Evolutionary conservation across 2,113 vertebrate species (phyloP), one percentile per base, ranked within the genome.

Genomic region (Apus apus): DNA sequence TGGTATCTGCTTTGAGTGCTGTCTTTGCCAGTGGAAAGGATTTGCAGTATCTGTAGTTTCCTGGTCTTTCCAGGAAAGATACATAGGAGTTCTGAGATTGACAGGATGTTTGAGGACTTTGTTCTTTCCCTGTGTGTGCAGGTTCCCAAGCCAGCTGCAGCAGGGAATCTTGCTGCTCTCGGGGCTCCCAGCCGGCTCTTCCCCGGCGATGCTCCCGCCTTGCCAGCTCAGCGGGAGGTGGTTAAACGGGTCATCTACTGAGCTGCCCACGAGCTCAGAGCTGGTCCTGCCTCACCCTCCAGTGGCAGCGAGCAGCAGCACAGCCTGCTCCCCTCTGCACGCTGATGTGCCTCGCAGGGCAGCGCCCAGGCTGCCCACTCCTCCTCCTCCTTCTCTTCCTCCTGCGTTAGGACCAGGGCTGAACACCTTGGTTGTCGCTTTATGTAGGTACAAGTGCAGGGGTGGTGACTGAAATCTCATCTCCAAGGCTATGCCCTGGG

Each of bases 241-340:
- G 20, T 65, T 25, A 54, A 68, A 73, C 2, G 0, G 6, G 16
- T 46, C 73, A 19, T 34, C 15, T 12, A 7, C 30, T 38, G 1
- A 19, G 26, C 16, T 1, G 48, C 34, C 13, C 50, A 15, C 2
- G 25, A 72, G 58, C 51, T 56, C 68, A 85, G 82, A 51, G 7
- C 8, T 16, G 83, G 86, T 92, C 81, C 90, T 95, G 78, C 81
- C 79, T 75, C 78, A 32, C 95, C 95, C 68, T 78, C 95, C 84
- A 73, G 93, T 81, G 93, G 94, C 71, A 85, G 78, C 7, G 3
- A 85, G 71, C 66, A 67, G 87, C 80, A 94, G 74, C 92, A 61
- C 93, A 96, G 70, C 73, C 70, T 50, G 53, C 50, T 62, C 36
- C 43, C 66, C 38, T 27, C 43, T 6, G 61, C 29, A 18, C 56